These are phyloP conservation scores for Cavia aperea DNA, from an alignment of 2,113 vertebrate genomes.

Conservation along the genomic window DNA sequence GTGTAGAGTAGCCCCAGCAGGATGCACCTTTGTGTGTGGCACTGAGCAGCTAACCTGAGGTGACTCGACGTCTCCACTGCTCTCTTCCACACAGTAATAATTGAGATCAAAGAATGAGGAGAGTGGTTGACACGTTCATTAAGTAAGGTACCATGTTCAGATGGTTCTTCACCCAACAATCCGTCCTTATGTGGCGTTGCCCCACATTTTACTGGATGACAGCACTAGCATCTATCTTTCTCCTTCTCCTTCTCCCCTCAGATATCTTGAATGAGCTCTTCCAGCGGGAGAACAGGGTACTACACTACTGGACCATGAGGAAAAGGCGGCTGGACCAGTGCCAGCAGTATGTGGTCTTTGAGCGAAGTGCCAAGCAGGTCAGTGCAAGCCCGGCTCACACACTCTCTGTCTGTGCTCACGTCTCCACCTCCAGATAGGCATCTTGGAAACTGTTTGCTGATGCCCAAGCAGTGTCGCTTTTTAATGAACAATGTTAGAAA, in stretches of 20 bases:
- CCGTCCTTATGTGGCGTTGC: background rate
- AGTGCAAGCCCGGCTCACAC: background rate
- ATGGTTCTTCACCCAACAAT: background rate
- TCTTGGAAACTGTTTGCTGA: background rate
- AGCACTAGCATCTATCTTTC: background rate
- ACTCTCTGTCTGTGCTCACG: rapidly evolving
- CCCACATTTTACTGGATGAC: rapidly evolving
- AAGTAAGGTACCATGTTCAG: background rate
- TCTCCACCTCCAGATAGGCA: rapidly evolving
- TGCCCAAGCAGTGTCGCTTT: background rate
- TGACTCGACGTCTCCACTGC: background rate
- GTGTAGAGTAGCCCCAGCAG: background rate
- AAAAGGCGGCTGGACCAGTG: conserved; percentile 97
- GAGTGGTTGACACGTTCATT: background rate
- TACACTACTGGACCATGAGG: conserved; percentile 99
- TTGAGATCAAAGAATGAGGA: background rate
- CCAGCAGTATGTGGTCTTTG: conserved; percentile 98
- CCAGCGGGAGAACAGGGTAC: conserved; percentile 95
- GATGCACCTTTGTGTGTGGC: rapidly evolving
- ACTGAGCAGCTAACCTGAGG: background rate
- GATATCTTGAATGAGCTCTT: conserved; percentile 98
- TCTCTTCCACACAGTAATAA: background rate
- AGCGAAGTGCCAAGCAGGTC: conserved; percentile 98
- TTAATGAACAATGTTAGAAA: background rate
- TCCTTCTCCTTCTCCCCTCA: conserved; percentile 61